A percentile compares a stretch with the other conserved stretches of the same genome.
Conservation (phyloP, 2,888 invertebrate genomes). For the Globia sparganii region DNA sequence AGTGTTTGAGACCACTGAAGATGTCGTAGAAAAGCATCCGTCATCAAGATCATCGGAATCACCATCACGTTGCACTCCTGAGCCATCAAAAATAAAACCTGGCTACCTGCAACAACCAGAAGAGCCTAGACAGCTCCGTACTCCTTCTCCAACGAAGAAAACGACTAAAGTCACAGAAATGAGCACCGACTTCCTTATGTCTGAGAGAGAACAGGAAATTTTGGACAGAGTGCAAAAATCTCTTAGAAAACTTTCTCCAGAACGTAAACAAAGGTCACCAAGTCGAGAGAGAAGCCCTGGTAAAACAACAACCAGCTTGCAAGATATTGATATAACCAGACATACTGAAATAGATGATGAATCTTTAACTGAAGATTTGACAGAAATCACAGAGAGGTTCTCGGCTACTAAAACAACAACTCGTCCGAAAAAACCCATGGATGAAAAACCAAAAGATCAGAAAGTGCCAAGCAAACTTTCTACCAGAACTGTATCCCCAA, state of each 20-base stretch:
- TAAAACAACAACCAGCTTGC: slow-evolving; percentile 77
- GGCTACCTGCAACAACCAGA: slow-evolving; percentile 58
- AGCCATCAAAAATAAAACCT: slow-evolving; percentile 39
- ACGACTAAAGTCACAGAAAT: slow-evolving; percentile 67
- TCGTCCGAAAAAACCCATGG: slow-evolving; percentile 59
- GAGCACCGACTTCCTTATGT: slow-evolving; percentile 75
- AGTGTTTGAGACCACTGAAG: slow-evolving; percentile 53
- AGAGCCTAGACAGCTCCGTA: slow-evolving; percentile 67
- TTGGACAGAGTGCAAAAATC: slow-evolving; percentile 84
- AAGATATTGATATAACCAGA: slow-evolving; percentile 75
- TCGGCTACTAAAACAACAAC: slow-evolving; percentile 52
- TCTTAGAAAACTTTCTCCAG: slow-evolving; percentile 83
- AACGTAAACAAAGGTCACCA: slow-evolving; percentile 78
- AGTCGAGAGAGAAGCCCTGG: slow-evolving; percentile 77
- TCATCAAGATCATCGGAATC: slow-evolving; percentile 56
- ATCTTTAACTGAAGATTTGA: slow-evolving; percentile 51
- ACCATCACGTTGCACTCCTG: slow-evolving; percentile 48
- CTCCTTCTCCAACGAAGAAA: slow-evolving; percentile 75
- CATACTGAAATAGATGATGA: slow-evolving; percentile 58
- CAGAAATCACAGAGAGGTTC: slow-evolving; percentile 63
- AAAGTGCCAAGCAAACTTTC: slow-evolving; percentile 75
- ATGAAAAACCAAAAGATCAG: slow-evolving; percentile 72
- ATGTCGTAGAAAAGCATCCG: slow-evolving; percentile 32
- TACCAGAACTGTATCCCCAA: slow-evolving; percentile 81
- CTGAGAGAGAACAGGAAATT: slow-evolving; percentile 84